Conservation (phyloP, 1,140 invertebrate species). For the Prorops nasuta region DNA sequence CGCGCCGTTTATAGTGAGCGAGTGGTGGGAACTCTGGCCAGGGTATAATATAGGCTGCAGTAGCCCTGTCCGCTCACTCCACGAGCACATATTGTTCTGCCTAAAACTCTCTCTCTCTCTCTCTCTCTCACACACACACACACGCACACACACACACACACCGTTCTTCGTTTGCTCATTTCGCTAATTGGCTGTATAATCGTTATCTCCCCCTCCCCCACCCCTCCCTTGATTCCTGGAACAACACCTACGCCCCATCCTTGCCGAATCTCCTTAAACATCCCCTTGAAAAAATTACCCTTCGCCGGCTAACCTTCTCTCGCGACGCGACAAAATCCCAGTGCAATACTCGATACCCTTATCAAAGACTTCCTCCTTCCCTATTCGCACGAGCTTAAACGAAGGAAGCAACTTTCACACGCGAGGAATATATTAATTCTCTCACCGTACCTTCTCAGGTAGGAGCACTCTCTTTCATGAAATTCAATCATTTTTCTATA, state of each 20-base stretch:
- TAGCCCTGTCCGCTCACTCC: conserved; percentile 42
- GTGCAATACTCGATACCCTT: too few species aligned
- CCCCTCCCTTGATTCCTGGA: too few species aligned
- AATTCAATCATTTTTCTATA: too few species aligned
- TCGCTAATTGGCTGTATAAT: neutral
- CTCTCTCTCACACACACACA: neutral
- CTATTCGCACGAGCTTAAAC: too few species aligned
- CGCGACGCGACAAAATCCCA: neutral
- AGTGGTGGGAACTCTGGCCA: conserved; percentile 31
- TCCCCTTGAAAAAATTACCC: neutral
- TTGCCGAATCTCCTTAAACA: neutral
- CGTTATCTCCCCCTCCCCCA: too few species aligned
- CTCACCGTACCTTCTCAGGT: too few species aligned
- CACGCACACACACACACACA: neutral
- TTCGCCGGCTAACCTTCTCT: neutral
- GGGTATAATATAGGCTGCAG: conserved; percentile 50
- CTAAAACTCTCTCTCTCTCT: conserved; percentile 12
- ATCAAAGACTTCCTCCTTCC: too few species aligned
- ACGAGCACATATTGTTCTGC: conserved; percentile 25
- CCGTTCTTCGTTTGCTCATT: neutral
- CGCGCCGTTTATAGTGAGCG: too few species aligned
- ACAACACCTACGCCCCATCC: neutral
- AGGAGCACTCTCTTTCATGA: too few species aligned
- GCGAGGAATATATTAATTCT: too few species aligned
- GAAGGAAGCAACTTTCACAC: too few species aligned